Evolutionary conservation across 2,797 vertebrate genomes (phyloP).

Genomic region (Sebastes hubbsi): DNA sequence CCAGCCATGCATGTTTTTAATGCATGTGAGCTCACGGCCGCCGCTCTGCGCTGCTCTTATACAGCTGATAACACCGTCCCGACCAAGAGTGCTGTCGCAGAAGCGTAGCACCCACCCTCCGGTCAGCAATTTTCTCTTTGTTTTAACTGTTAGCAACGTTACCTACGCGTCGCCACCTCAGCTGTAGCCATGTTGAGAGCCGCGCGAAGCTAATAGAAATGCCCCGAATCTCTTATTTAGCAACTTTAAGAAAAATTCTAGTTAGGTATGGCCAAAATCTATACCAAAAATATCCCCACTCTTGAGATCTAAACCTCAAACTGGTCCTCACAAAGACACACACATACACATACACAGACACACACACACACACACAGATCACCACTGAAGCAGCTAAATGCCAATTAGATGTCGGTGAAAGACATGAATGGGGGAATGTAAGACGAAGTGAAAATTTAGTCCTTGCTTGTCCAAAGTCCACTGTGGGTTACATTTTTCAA

Average conservation of each 20-base stretch:
- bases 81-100: too few species aligned
- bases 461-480: constrained; percentile 21
- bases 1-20: too few species aligned
- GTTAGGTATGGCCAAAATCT: background rate
- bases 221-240: too few species aligned
- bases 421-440: constrained; percentile 46
- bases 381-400: constrained; percentile 33
- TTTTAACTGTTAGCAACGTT: too few species aligned
- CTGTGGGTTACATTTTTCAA: constrained; percentile 18
- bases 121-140: too few species aligned
- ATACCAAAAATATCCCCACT: background rate
- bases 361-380: background rate
- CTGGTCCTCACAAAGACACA: background rate
- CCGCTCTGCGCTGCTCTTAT: too few species aligned
- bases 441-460: constrained; percentile 28
- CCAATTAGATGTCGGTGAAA: constrained; percentile 53
- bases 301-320: background rate
- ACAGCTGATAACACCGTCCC: too few species aligned
- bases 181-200: too few species aligned
- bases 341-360: background rate
- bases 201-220: too few species aligned
- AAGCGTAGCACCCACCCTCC: too few species aligned
- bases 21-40: too few species aligned
- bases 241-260: background rate
- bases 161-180: accelerated